Percentiles rank a stretch among this genome's conserved stretches.
phyloP scores from a whole-genome alignment of 2,888 invertebrate genomes.

The Diadegma fenestrale region DNA sequence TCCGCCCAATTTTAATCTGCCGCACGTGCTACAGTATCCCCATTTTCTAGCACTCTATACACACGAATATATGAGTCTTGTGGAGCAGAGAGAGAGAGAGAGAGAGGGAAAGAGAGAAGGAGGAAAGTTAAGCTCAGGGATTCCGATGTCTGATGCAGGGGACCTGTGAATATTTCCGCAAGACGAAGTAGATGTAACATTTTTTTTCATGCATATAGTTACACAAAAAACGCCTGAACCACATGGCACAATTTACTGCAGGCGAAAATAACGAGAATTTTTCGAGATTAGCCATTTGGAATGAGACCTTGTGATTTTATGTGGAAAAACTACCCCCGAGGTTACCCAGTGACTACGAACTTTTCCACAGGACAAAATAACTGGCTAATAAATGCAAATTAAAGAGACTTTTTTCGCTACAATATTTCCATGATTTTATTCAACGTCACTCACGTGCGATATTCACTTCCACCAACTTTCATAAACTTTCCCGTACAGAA shows the following conservation, averaged over 20 bases:
- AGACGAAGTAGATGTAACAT: constrained; percentile 18
- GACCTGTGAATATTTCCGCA: constrained; percentile 54
- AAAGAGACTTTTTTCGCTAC: constrained; percentile 10
- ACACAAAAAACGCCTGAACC: not conserved
- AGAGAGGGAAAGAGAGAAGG: not conserved
- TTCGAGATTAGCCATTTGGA: constrained; percentile 45
- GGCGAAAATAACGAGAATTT: constrained; percentile 46
- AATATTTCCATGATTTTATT: constrained; percentile 16
- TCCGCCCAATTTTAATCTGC: constrained; percentile 75
- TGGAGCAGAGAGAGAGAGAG: constrained; percentile 17
- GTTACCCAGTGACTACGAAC: not conserved
- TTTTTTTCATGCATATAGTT: constrained; percentile 23
- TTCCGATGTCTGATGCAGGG: constrained; percentile 40
- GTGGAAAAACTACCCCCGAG: constrained; percentile 17
- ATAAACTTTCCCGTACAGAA: not conserved
- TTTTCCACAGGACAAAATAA: not conserved
- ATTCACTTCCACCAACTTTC: not conserved
- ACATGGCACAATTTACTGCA: constrained; percentile 54
- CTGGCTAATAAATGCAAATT: constrained; percentile 30
- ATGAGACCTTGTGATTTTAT: constrained; percentile 28
- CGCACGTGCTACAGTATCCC: constrained; percentile 71
- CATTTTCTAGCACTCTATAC: constrained; percentile 19
- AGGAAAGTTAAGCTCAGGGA: not conserved
- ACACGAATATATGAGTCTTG: not conserved
- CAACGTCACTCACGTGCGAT: constrained; percentile 1